Percentiles rank a stretch among this genome's conserved stretches.
phyloP scores from a whole-genome alignment of 2,888 invertebrate genomes.

The Mantis religiosa region DNA sequence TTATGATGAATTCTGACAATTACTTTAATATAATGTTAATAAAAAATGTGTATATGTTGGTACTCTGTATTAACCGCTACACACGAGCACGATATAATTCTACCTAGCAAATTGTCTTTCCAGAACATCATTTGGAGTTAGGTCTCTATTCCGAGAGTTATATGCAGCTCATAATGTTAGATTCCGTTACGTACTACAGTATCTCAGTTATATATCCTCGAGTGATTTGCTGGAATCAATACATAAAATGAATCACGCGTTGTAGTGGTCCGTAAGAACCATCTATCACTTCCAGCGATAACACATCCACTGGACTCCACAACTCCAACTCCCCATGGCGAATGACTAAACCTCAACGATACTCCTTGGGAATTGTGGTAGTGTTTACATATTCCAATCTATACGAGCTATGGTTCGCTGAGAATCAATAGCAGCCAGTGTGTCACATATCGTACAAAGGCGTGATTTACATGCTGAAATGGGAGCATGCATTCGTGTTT shows the following conservation, averaged over 20 bases:
- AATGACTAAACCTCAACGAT: neutral
- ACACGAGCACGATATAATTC: no score
- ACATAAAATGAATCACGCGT: neutral
- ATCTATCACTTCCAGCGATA: neutral
- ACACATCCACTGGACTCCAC: neutral
- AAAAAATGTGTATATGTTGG: no score
- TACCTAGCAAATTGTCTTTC: no score
- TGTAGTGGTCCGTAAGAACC: neutral
- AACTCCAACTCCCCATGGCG: neutral
- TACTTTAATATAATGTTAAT: no score
- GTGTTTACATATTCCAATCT: neutral
- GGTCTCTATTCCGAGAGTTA: no score
- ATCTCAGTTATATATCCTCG: neutral
- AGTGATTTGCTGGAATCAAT: neutral
- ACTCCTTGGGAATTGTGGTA: neutral
- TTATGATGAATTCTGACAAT: no score
- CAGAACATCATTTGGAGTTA: no score
- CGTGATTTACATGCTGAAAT: no score
- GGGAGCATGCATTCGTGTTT: no score
- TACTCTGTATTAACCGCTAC: no score
- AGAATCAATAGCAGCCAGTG: neutral
- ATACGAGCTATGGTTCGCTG: neutral
- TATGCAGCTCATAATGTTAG: no score
- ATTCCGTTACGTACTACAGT: no score
- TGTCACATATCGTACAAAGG: neutral